Evolutionary conservation across 2,888 invertebrate species (phyloP).

Genomic region (Allophyes oxyacanthae): DNA sequence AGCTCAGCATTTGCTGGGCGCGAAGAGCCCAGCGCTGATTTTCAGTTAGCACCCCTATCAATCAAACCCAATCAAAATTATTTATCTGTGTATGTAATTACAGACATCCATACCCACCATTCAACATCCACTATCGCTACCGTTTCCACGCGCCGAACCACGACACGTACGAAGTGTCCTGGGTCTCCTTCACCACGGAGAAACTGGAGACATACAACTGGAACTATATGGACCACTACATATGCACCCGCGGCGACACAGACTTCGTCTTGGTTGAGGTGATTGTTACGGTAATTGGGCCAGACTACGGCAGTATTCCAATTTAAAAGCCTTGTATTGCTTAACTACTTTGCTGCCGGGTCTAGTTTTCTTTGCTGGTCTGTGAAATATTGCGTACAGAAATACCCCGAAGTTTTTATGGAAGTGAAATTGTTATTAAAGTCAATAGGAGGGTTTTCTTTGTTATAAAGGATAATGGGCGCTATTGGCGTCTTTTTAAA

Average conservation of each 20-base stretch:
- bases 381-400: no score
- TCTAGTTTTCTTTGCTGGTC: conserved; percentile 22
- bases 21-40: no score
- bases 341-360: conserved; percentile 15
- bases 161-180: conserved; percentile 97
- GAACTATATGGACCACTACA: conserved; percentile 99
- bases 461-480: no score
- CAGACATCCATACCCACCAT: conserved; percentile 98
- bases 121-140: conserved; percentile 97
- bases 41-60: no score
- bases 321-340: conserved; percentile 23
- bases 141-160: conserved; percentile 97
- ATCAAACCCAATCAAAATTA: no score
- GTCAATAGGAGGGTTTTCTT: no score
- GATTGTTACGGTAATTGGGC: conserved; percentile 60
- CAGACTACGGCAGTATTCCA: conserved; percentile 17
- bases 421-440: no score
- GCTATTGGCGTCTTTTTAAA: no score
- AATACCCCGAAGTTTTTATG: no score
- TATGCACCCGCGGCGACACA: conserved; percentile 97
- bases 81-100: no score
- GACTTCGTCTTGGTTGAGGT: conserved; percentile 97
- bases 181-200: conserved; percentile 98
- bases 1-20: no score
- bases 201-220: conserved; percentile 98